Conservation (phyloP, 1,140 invertebrate species). For the Eupristina koningsbergeri region DNA sequence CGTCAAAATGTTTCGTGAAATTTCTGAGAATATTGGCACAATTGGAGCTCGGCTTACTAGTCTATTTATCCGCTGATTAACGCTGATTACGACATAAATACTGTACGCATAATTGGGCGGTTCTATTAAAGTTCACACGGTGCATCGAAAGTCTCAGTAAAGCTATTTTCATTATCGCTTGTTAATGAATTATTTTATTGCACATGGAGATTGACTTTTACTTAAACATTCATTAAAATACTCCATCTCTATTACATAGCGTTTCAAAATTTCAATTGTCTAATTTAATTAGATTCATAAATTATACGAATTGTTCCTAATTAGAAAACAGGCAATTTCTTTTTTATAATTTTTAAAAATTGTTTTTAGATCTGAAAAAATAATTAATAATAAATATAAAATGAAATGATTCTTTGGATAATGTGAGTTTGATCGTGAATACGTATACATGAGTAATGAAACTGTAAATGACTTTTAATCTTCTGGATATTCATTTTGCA, state of each 20-base stretch:
- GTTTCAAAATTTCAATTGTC: not conserved
- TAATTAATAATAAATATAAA: constrained; percentile 2
- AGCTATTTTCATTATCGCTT: not conserved
- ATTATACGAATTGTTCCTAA: not conserved
- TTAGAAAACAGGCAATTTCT: not conserved
- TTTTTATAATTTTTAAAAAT: not conserved
- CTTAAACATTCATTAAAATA: not conserved
- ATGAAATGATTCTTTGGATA: not conserved
- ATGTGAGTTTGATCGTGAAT: not conserved
- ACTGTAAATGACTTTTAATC: constrained; percentile 24
- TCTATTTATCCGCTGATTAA: not conserved
- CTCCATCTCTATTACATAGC: not conserved
- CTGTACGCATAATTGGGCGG: not conserved
- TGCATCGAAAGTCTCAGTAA: not conserved
- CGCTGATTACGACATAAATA: not conserved
- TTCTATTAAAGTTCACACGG: not conserved
- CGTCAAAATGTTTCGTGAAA: not conserved
- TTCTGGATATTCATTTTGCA: not conserved
- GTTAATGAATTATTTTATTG: not conserved
- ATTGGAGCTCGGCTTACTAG: not conserved
- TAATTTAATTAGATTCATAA: not conserved
- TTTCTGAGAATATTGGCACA: not conserved
- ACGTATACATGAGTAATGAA: not conserved
- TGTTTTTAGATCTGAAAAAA: not conserved
- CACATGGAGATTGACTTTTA: not conserved